Evolutionary conservation across 2,113 vertebrate species (phyloP), one percentile per base, ranked within the genome.

Genomic region (Anoura caudifer): DNA sequence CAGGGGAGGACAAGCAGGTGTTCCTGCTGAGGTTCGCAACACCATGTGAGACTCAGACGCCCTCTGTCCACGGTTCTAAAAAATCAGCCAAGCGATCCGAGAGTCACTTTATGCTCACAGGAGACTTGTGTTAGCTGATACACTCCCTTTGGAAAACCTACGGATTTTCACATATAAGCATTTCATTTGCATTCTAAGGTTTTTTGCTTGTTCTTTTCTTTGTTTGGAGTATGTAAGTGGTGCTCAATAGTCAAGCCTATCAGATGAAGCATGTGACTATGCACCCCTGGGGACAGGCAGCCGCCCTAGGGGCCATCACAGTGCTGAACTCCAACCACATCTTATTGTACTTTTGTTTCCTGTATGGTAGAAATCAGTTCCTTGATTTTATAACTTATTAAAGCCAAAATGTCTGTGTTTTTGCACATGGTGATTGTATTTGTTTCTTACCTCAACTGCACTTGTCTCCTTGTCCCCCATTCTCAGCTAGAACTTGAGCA

Each of bases 381-480:
- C 98, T 99, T 98, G 99, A 98, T 99, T 99, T 99, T 98, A 98
- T 99, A 99, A 99, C 99, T 99, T 99, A 99, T 99, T 99, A 99
- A 99, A 99, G 97, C 98, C 98, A 97, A 98, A 98, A 98, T 98
- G 94, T 98, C 98, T 99, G 97, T 99, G 98, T 98, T 98, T 99
- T 99, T 99, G 99, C 99, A 99, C 98, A 98, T 95, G 26, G 67
- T 72, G 67, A 70, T 76, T 75, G 90, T 31, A 86, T 98, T 92
- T 98, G 98, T 97, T 97, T 98, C 98, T 98, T 98, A 95, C 97
- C 97, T 97, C 94, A 6, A 73, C 33, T 67, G 14, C 0, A 3
- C 36, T n/a, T 22, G 20, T 15, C 63, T 14, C 50, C n/a, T n/a
- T 17, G 20, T 12, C 70, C 20, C 59, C n/a, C 5, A 17, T 14